Base-by-base conservation (phyloP, 2,113 vertebrate genomes). In the Rostratula benghalensis region DNA sequence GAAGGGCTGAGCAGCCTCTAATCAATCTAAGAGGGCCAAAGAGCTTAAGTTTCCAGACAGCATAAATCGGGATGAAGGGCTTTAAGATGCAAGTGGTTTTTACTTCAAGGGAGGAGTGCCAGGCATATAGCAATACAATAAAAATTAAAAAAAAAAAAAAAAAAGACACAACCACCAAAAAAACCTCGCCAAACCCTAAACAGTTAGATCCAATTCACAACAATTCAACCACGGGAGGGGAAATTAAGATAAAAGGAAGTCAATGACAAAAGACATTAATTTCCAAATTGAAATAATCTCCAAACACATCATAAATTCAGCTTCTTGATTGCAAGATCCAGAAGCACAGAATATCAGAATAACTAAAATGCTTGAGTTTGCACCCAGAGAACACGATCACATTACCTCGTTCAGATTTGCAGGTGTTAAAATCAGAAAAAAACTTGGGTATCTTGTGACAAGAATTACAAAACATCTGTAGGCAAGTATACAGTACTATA, bases 381-480 rank as follows among this genome's bases (percentile, higher is more conserved):
- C 59, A 83, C 57, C 57, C 14, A 8, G 59, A 75, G 35, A 93
- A 79, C 28, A 45, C 2, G 21, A 83, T 48, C 50, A 10, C 13
- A 61, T 53, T 50, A 80, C 63, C 63, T 83, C 5, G 0, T 51
- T 91, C 45, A 33, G 65, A 69, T 30, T 80, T 45, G 51, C 54
- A 95, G 71, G 75, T 93, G 88, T 60, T 71, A 90, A 83, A 54
- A 73, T 60, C 16, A 86, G 82, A 92, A 93, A 93, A 11, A 80
- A 74, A 35, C 67, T 63, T 46, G 21, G 19, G 70, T 70, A 68
- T 37, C 31, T 46, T 67, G 43, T 81, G 73, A 81, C 76, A 84
- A 79, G 86, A 92, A 94, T 90, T 81, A 81, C 35, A 69, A 86
- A 71, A 84, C 15, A 35, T 31, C 89, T 76, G 27, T n/a, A 70